Percentiles rank a stretch among this genome's conserved stretches.
These are phyloP conservation scores for Podilymbus podiceps DNA, from an alignment of 2,113 vertebrate species.

Conservation along the genomic window DNA sequence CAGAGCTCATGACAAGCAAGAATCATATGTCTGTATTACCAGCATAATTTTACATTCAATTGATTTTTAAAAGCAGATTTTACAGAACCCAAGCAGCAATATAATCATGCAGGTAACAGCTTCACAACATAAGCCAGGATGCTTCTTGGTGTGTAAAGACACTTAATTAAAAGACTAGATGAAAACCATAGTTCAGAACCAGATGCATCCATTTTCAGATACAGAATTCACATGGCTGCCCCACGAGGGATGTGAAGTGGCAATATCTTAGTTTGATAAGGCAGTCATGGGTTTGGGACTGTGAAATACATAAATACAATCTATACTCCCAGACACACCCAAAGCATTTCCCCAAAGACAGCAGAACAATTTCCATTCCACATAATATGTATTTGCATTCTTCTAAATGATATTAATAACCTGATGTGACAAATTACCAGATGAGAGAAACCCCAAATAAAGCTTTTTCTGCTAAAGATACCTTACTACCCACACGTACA, in stretches of 20 bases:
- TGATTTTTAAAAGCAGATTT: slow-evolving; percentile 41
- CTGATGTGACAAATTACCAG: neutral
- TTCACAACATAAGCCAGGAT: neutral
- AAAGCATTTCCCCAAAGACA: neutral
- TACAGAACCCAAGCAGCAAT: slow-evolving; percentile 10
- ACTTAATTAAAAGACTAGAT: slow-evolving; percentile 33
- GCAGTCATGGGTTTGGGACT: neutral
- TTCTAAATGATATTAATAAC: slow-evolving; percentile 1
- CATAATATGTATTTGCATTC: neutral
- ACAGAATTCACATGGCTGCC: neutral
- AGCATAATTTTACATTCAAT: slow-evolving; percentile 31
- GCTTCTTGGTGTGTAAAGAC: slow-evolving; percentile 14
- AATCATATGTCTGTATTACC: slow-evolving; percentile 27
- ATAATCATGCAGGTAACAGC: neutral
- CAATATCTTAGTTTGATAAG: neutral
- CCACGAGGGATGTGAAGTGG: neutral
- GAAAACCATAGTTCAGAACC: neutral
- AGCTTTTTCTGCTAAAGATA: neutral
- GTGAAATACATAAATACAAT: neutral
- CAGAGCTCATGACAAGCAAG: slow-evolving; percentile 33
- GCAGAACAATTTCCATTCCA: neutral
- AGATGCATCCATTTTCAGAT: neutral
- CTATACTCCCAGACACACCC: neutral
- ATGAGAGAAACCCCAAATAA: neutral
- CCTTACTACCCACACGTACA: neutral